Evolutionary conservation across 2,797 vertebrate genomes (phyloP), one percentile per base, ranked within the genome.

Genomic region (Acanthiza pusilla): DNA sequence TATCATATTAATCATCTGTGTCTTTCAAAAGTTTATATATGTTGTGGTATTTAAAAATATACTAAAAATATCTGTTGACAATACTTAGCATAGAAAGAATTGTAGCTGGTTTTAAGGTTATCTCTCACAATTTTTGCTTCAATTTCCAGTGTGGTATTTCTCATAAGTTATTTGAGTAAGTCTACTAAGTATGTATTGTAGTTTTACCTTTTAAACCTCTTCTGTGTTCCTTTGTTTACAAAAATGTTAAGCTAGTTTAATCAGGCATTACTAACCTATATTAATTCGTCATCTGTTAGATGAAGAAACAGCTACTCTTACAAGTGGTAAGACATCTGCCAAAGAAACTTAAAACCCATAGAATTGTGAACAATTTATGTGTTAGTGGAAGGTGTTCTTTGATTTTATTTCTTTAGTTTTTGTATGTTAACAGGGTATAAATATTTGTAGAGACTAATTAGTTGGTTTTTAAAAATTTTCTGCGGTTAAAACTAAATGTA

Each of bases 161-260:
- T 87, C 12, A 14, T 45, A 76, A 87, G 77, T 88, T 66, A 50
- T 45, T 88, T 85, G 9, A n/a, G 1, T 68, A 47, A 67, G 23
- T 85, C 61, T 61, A 10, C 51, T 84, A 58, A 77, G 86, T 51
- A 16, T 75, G 22, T 47, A 40, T 57, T 74, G 13, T 48, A 22
- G 9, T 86, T 81, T 27, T 90, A 62, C 50, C 22, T 85, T 93
- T 80, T 78, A 25, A 83, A 42, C 40, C 3, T 43, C 77, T 85
- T 50, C 34, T 3, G 1, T 50, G 27, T 74, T 89, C 6, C 26
- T 94, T 76, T 92, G 26, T 87, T 92, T 92, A 72, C 38, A 65
- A 29, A 91, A 92, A 80, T 58, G 16, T 90, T 88, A 81, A 88
- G n/a, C 58, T 66, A 45, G 27, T 88, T 94, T 88, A 75, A 83